phyloP scores from a whole-genome alignment of 2,888 invertebrate genomes.

The Buathra laborator region DNA sequence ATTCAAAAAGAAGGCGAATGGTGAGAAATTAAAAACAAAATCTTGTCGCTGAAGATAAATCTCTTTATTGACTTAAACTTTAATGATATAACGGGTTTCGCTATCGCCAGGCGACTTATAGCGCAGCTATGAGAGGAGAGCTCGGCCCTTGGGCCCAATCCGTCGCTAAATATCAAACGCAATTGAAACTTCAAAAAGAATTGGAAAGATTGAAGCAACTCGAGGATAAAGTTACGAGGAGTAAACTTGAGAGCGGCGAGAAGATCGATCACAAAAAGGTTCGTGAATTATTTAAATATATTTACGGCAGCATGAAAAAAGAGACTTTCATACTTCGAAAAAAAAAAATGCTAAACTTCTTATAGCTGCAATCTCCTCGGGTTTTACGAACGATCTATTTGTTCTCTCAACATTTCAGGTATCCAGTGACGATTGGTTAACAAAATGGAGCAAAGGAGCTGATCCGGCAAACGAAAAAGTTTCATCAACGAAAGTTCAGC shows the following conservation, averaged over 20 bases:
- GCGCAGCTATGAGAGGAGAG: slow-evolving; percentile 82
- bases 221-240: slow-evolving; percentile 67
- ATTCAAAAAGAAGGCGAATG: slow-evolving; percentile 76
- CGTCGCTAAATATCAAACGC: slow-evolving; percentile 80
- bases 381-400: neutral
- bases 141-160: slow-evolving; percentile 82
- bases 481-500: slow-evolving; percentile 30
- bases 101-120: slow-evolving; percentile 74
- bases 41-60: neutral
- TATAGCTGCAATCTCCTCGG: neutral
- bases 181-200: slow-evolving; percentile 77
- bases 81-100: slow-evolving; percentile 9
- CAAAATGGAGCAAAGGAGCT: slow-evolving; percentile 75
- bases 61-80: slow-evolving; percentile 2
- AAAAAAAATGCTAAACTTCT: neutral
- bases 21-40: slow-evolving; percentile 60
- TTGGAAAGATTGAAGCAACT: slow-evolving; percentile 74
- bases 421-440: slow-evolving; percentile 74
- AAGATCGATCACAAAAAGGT: slow-evolving; percentile 61
- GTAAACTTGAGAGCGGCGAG: slow-evolving; percentile 33
- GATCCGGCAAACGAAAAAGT: slow-evolving; percentile 37
- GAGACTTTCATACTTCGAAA: no score
- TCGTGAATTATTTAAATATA: neutral
- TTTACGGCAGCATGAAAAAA: no score
- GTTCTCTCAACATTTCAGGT: slow-evolving; percentile 61